Conservation (phyloP, 2,888 invertebrate genomes). For the Aleiodes leptofemur region DNA sequence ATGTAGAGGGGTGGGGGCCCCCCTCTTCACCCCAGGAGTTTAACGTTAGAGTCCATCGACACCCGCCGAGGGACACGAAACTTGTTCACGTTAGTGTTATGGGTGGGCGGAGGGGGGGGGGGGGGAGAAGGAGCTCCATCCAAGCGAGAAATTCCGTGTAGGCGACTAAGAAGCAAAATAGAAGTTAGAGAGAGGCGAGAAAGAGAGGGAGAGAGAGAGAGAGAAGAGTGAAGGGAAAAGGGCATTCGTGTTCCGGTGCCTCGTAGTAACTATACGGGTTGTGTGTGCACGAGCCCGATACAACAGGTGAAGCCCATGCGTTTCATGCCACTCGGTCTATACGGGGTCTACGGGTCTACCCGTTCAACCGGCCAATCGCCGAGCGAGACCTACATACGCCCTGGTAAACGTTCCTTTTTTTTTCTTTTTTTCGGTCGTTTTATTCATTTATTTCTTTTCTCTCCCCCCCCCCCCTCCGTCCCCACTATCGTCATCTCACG, state of each 20-base stretch:
- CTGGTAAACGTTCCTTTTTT: conserved; percentile 46
- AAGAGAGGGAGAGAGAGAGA: conserved; percentile 33
- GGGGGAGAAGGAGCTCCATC: conserved; percentile 33
- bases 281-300: conserved; percentile 32
- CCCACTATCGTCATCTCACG: conserved; percentile 44
- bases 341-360: conserved; percentile 35
- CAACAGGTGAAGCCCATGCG: conserved; percentile 45
- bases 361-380: conserved; percentile 64
- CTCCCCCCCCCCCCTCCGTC: conserved; percentile 53
- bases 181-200: background rate
- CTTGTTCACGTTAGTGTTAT: conserved; percentile 42
- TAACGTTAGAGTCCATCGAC: conserved; percentile 18
- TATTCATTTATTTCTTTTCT: conserved; percentile 7
- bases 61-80: conserved; percentile 36
- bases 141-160: conserved; percentile 59
- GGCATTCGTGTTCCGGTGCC: conserved; percentile 54
- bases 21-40: too few relatives aligned
- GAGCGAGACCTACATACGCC: conserved; percentile 73
- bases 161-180: conserved; percentile 36
- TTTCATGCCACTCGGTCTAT: conserved; percentile 34
- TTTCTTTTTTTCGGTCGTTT: conserved; percentile 19
- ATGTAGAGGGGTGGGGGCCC: background rate
- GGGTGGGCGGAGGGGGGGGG: conserved; percentile 27
- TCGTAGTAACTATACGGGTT: conserved; percentile 35
- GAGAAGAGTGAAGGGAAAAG: conserved; percentile 40